Evolutionary conservation across 2,797 vertebrate genomes (phyloP).

Genomic region (Acanthurus tractus): DNA sequence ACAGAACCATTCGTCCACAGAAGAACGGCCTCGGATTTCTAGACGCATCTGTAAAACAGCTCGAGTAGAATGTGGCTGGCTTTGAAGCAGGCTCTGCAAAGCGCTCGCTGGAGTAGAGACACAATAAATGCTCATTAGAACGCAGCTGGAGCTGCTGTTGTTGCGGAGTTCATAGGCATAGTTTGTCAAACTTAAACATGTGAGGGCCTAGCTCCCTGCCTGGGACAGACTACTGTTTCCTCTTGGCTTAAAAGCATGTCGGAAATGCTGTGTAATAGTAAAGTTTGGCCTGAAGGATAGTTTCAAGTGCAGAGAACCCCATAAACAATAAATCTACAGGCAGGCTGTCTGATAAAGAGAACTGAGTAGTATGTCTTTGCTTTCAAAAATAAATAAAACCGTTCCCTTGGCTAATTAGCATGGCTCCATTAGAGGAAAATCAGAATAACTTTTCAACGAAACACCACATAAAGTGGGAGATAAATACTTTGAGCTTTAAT

Average conservation of each 20-base stretch:
- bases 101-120: slow-evolving; percentile 72
- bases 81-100: slow-evolving; percentile 85
- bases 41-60: slow-evolving; percentile 90
- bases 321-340: slow-evolving; percentile 19
- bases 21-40: slow-evolving; percentile 88
- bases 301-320: slow-evolving; percentile 11
- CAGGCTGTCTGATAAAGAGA: background rate
- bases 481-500: slow-evolving; percentile 31
- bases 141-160: slow-evolving; percentile 75
- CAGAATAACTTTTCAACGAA: slow-evolving; percentile 1
- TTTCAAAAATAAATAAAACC: background rate
- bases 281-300: slow-evolving; percentile 27
- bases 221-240: slow-evolving; percentile 75
- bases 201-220: slow-evolving; percentile 41
- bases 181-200: slow-evolving; percentile 83
- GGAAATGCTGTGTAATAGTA: slow-evolving; percentile 38
- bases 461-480: background rate
- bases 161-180: slow-evolving; percentile 71
- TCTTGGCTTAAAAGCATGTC: slow-evolving; percentile 26
- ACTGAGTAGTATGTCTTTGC: background rate
- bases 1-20: slow-evolving; percentile 89
- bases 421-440: background rate
- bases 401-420: slow-evolving; percentile 1
- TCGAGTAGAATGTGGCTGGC: slow-evolving; percentile 87
- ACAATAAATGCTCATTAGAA: slow-evolving; percentile 87